phyloP scores from a whole-genome alignment of 2,797 vertebrate species.

The Lutjanus argentimaculatus region DNA sequence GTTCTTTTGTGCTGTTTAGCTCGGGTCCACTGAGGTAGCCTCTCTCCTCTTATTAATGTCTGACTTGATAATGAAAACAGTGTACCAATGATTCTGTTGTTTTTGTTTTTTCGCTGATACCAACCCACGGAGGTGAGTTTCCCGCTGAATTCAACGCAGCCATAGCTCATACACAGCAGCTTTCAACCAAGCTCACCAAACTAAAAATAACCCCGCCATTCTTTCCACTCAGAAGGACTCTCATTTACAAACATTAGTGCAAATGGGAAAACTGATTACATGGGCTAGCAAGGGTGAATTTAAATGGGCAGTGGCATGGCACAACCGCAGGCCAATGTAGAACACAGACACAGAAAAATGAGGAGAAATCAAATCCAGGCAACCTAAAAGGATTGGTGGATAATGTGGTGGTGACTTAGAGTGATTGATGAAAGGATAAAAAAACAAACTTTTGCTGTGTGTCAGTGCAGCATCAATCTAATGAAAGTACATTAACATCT shows the following conservation, averaged over 20 bases:
- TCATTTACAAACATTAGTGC: conserved; percentile 84
- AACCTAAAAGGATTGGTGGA: conserved; percentile 29
- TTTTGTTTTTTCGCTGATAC: not conserved
- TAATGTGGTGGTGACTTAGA: conserved; percentile 22
- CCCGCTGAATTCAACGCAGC: conserved; percentile 26
- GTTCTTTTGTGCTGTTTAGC: conserved; percentile 20
- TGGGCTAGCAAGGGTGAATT: conserved; percentile 57
- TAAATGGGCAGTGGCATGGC: conserved; percentile 61
- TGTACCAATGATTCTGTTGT: not conserved
- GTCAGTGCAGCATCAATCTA: not conserved
- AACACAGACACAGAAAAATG: conserved; percentile 55
- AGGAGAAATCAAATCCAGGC: conserved; percentile 50
- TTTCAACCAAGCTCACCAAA: conserved; percentile 35
- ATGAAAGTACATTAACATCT: not conserved
- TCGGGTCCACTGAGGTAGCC: conserved; percentile 21
- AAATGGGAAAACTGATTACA: conserved; percentile 85
- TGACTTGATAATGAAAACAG: conserved; percentile 27
- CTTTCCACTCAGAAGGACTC: conserved; percentile 68
- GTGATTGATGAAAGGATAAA: conserved; percentile 16
- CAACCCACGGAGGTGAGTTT: conserved; percentile 11
- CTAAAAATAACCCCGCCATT: conserved; percentile 81
- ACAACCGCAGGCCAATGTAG: conserved; percentile 50
- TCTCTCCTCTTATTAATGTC: conserved; percentile 27
- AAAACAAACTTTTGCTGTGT: no score
- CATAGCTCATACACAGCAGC: conserved; percentile 25